Evolutionary conservation across 2,113 vertebrate genomes (phyloP), one percentile per base, ranked within the genome.

Genomic region (Phaetusa simplex): DNA sequence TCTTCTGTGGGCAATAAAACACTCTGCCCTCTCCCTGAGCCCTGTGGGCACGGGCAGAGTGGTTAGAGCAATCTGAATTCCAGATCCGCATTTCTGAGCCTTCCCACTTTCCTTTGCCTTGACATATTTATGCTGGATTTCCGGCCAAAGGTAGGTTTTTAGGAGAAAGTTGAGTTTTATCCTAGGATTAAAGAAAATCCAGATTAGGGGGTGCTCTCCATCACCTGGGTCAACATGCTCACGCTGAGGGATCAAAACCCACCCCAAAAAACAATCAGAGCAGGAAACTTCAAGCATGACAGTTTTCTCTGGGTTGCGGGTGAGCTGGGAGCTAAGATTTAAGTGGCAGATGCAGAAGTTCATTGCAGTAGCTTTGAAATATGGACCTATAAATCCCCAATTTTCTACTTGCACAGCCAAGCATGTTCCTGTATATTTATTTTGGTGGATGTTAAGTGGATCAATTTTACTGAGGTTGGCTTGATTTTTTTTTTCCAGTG

Each of bases 311-410:
- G 53, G 29, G 30, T 8, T 55, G 26, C 30, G 61, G 65, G 65
- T 76, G 52, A 91, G 73, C 64, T 5, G 6, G 47, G 65, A 95
- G 95, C 73, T 69, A 34, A 90, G 84, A 85, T 91, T 95, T 61
- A 95, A 94, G 58, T 47, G 49, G 49, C 82, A 91, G 73, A 80
- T 90, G 70, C 82, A 72, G 53, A n/a, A 94, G 61, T 74, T 94
- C n/a, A 19, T 93, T 84, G 83, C 90, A 80, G 53, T 42, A 65
- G 23, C 65, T 95, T 77, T 96, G 92, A 96, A 93, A 91, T 90
- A 82, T 13, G 40, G 74, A 49, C 56, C 61, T 69, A 61, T 85
- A 94, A 96, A 94, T 93, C 69, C 65, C 26, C 47, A 47, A 5
- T 91, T 86, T 86, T 67, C 76, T 78, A 49, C 64, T 62, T 55